phyloP scores from a whole-genome alignment of 2,113 vertebrate species.

The Calonectris borealis region DNA sequence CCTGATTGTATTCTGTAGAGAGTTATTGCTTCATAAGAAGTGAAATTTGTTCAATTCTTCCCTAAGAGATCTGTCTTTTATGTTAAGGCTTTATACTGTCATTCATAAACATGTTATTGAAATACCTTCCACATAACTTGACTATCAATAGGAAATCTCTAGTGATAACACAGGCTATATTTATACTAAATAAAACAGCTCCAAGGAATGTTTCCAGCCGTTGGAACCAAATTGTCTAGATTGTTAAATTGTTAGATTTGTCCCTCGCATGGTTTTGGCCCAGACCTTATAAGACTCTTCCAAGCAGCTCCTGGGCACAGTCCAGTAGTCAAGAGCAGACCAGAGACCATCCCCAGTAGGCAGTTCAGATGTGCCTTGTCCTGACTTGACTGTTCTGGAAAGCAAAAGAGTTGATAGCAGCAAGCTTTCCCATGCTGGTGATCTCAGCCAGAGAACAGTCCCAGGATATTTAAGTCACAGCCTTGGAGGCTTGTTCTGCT shows the following conservation, averaged over 20 bases:
- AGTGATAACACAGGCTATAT: background rate
- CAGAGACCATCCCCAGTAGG: background rate
- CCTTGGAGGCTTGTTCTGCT: background rate
- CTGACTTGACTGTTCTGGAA: background rate
- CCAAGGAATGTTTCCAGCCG: background rate
- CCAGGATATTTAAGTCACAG: background rate
- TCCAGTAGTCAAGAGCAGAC: background rate
- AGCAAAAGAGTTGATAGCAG: background rate
- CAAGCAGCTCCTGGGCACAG: background rate
- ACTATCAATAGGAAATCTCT: constrained; percentile 16
- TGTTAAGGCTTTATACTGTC: background rate
- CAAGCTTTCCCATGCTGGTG: background rate
- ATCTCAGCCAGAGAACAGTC: background rate
- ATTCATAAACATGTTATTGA: background rate
- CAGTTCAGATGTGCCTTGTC: background rate
- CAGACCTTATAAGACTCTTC: background rate
- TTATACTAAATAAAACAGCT: background rate
- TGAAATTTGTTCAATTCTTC: background rate
- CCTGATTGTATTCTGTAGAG: background rate
- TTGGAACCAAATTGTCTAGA: background rate
- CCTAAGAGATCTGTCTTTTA: background rate
- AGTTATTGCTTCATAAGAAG: background rate
- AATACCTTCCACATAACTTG: background rate
- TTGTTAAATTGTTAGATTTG: background rate
- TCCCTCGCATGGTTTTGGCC: background rate